Base-by-base conservation (phyloP, 2,888 invertebrate genomes). In the Ophion slaviceki region DNA sequence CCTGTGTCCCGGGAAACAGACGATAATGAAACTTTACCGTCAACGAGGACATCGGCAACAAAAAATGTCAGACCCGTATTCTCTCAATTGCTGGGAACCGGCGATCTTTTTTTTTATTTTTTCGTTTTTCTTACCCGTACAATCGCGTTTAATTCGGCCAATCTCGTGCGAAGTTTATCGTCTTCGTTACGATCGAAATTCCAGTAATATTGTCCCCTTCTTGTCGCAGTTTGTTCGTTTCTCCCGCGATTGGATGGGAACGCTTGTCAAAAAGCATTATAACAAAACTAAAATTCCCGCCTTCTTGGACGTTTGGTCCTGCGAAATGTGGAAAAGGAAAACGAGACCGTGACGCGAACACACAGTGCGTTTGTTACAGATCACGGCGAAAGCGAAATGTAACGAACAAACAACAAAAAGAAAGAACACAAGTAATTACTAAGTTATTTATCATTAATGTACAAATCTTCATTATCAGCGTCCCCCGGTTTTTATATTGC, bases 381-480 rank as follows among this genome's bases (percentile, higher is more conserved):
- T 75, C 32, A 64, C 20, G 14, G 64, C 36, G 40, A 28, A 45
- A 61, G 20, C 40, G 17, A 59, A 66, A 72, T 36, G 32, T 36
- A 57, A 71, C 57, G 66, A 70, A 84, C 24, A 61, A 80, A 74
- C 57, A 32, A 53, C 10, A 28, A 8, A 47, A 62, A 61, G 20
- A 81, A 78, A 59, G 59, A 78, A 66, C 53, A 80, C 80, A 82
- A 82, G 89, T 90, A 89, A 88, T 90, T 89, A 87, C 87, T 92
- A 91, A 92, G 90, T 92, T 92, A 92, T 91, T 92, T 91, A 89
- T 88, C 89, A 90, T 88, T 89, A 90, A 88, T 90, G 90, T 91
- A 91, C 88, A 91, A 90, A 91, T 87, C 90, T 85, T 88, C 72
- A 85, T 77, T 85, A 76, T 76, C 82, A 76, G 84, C 87, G 88